Evolutionary conservation across 2,113 vertebrate genomes (phyloP), one percentile per base, ranked within the genome.

Genomic region (Clarias gariepinus): DNA sequence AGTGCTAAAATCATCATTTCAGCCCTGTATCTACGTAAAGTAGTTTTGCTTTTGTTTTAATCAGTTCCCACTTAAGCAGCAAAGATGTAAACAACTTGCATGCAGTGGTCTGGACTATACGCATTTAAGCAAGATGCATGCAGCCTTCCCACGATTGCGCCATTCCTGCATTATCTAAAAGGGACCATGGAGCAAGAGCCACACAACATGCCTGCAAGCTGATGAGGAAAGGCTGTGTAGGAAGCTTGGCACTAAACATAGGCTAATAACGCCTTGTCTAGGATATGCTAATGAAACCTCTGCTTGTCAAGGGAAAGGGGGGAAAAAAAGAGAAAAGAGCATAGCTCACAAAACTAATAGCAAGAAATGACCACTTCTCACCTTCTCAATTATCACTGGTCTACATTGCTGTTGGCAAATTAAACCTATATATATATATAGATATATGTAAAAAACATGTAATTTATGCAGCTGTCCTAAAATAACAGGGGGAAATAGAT

Each of bases 401-500:
- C 30, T 60, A 81, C 53, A 58, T 3, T 58, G 36, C 25, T 66
- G 18, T 21, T 85, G 41, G 60, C 60, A 85, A 52, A 68, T 19
- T 30, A 36, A 19, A 18, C 18, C 21, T 60, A 69, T 81, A 55
- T 74, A 71, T 71, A 13, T 68, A 30, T 64, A 25, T 64, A 64
- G 25, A 64, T n/a, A 64, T 64, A 64, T 68, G 30, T 68, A 30
- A 30, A 74, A 86, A 86, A 82, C 9, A 47, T 25, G 30, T 76
- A 69, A 86, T 68, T 81, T 88, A 41, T 79, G 58, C 80, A 6
- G 63, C 69, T 36, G 73, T 86, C 64, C 63, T 76, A 76, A 84
- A 88, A 86, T 85, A 85, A 83, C 19, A 78, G 28, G 0, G 30
- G 76, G 89, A 91, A 94, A 94, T 89, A 91, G 88, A 74, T 63